Percentiles rank a stretch among this genome's conserved stretches.
phyloP scores from a whole-genome alignment of 2,888 invertebrate species.

The Itoplectis maculator region DNA sequence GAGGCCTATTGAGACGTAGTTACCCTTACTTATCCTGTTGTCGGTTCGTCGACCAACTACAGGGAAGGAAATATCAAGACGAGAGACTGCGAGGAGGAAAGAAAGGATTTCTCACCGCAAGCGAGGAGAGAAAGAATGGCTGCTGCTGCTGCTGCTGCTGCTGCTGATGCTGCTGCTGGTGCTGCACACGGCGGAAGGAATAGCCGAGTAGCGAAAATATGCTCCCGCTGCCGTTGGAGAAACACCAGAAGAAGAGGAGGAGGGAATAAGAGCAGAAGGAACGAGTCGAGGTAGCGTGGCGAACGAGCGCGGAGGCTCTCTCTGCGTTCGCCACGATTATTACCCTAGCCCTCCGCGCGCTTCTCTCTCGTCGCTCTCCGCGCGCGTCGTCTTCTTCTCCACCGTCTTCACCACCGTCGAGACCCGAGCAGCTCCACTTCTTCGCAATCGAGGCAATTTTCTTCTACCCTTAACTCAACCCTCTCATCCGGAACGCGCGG shows the following conservation, averaged over 20 bases:
- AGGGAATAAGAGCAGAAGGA: conserved; percentile 20
- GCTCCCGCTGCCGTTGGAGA: conserved; percentile 31
- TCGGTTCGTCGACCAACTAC: conserved; percentile 67
- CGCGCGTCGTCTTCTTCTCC: no score
- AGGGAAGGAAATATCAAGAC: conserved; percentile 60
- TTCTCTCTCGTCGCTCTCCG: no score
- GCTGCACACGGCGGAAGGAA: conserved; percentile 39
- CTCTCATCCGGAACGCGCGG: not conserved
- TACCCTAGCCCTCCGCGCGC: conserved; percentile 51
- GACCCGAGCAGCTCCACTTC: conserved; percentile 45
- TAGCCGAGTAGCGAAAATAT: conserved; percentile 45
- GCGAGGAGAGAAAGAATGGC: conserved; percentile 54
- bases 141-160: no score
- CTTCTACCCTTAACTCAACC: conserved; percentile 31
- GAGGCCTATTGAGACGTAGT: conserved; percentile 78
- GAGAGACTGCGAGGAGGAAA: conserved; percentile 31
- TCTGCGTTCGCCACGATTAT: conserved; percentile 54
- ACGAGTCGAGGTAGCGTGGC: conserved; percentile 33
- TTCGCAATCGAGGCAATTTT: conserved; percentile 42
- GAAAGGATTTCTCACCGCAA: conserved; percentile 62
- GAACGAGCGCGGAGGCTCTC: conserved; percentile 33
- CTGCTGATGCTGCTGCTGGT: no score
- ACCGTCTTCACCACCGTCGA: conserved; percentile 15
- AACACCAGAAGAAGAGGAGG: conserved; percentile 21
- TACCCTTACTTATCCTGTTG: conserved; percentile 76